Base-by-base conservation (phyloP, 2,888 invertebrate species). In the Malachius bipustulatus region DNA sequence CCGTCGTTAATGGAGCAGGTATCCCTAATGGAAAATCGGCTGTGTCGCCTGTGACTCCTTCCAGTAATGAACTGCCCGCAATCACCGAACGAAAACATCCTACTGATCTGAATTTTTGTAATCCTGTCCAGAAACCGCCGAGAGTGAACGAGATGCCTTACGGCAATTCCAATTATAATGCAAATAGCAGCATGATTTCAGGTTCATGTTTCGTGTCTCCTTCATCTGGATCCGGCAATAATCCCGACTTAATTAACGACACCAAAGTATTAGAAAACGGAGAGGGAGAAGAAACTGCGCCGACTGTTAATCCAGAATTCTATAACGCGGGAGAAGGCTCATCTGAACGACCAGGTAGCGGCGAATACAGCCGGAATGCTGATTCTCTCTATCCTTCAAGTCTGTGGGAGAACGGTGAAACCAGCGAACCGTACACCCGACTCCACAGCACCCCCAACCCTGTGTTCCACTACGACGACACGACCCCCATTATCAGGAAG, bases 181-280 rank as follows among this genome's bases (percentile, higher is more conserved):
- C 76, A 37, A 71, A 71, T 45, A 78, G 77, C 32, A 67, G 75
- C 38, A 66, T 77, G 36, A 71, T 76, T 16, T 66, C 70, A 10
- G 71, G 73, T 44, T 70, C 77, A 1, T 73, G 75, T 42, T 81
- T 77, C 48, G 78, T 82, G 14, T 82, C 82, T 14, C 81, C 82
- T 16, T 76, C 80, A 26, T 76, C 77, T 26, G 74, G 79, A 45
- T 75, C 77, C 43, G 71, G 75, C 49, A 85, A 87, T 50, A 84
- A 87, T 59, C 87, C 87, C 2, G 87, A 87, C 60, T 67, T 88
- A 43, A 87, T 88, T 52, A 82, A 83, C 52, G 87, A 87, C 54
- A 84, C 85, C 3, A 72, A 77, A 57, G 71, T 75, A 31, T 71
- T 73, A 39, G 77, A 73, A 41, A 68, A 67, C 40, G 66, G 63